These are phyloP conservation scores for Rhinella marina DNA, from an alignment of 2,797 vertebrate genomes.

Conservation along the genomic window DNA sequence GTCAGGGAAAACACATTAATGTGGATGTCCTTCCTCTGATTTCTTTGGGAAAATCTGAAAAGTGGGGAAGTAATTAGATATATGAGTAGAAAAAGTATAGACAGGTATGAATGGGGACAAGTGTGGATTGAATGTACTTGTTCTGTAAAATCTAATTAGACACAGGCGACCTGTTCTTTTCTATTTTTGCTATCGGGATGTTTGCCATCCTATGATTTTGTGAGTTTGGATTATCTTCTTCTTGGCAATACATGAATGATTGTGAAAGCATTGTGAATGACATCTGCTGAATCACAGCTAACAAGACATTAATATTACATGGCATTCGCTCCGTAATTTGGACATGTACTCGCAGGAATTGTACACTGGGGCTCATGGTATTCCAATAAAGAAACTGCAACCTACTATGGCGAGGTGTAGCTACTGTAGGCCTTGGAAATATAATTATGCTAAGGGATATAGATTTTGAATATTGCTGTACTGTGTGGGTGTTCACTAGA, in stretches of 20 bases:
- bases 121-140: slow-evolving; percentile 9
- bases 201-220: slow-evolving; percentile 4
- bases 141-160: slow-evolving; percentile 22
- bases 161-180: slow-evolving; percentile 19
- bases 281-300: neutral
- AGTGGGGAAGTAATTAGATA: slow-evolving; percentile 40
- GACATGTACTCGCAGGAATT: neutral
- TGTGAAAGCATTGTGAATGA: neutral
- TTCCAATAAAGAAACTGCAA: neutral
- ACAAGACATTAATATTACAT: neutral
- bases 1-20: slow-evolving; percentile 42
- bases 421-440: neutral
- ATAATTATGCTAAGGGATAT: neutral
- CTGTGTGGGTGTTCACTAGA: neutral
- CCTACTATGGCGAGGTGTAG: neutral
- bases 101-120: slow-evolving; percentile 7
- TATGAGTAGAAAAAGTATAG: slow-evolving; percentile 18
- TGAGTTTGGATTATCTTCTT: slow-evolving; percentile 4
- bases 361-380: neutral
- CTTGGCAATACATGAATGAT: slow-evolving; percentile 1
- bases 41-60: slow-evolving; percentile 35
- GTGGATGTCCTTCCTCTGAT: slow-evolving; percentile 35
- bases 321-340: neutral
- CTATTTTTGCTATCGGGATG: neutral
- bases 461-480: neutral